Conservation (phyloP, 2,797 vertebrate genomes). For the Takifugu ocellatus region DNA sequence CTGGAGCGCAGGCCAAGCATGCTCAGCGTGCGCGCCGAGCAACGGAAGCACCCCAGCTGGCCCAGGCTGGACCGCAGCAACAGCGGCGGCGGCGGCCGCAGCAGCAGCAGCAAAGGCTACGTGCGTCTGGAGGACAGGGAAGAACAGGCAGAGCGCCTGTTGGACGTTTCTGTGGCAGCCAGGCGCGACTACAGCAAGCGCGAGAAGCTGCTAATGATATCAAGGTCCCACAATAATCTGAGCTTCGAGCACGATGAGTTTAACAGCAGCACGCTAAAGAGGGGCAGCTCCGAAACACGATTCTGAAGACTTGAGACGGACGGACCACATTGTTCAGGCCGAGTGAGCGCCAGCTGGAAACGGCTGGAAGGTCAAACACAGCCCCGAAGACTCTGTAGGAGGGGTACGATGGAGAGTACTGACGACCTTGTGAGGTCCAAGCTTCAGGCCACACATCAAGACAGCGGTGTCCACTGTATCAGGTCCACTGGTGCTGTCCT, state of each 20-base stretch:
- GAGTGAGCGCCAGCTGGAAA: constrained; percentile 6
- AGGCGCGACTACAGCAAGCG: constrained; percentile 93
- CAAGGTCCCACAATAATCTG: constrained; percentile 95
- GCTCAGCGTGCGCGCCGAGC: constrained; percentile 88
- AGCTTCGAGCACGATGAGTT: constrained; percentile 96
- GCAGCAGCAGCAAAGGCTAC: constrained; percentile 93
- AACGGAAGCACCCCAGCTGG: constrained; percentile 97
- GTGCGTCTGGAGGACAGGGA: constrained; percentile 93
- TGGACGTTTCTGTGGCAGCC: constrained; percentile 65
- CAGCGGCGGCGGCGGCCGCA: constrained; percentile 61
- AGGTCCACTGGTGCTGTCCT: constrained; percentile 28
- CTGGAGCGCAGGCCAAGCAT: constrained; percentile 83
- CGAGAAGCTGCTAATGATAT: constrained; percentile 98
- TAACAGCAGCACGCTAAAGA: constrained; percentile 87
- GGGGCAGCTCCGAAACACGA: constrained; percentile 92
- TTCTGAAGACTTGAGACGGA: constrained; percentile 75
- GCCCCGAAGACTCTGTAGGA: constrained; percentile 5
- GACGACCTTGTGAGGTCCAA: constrained; percentile 2
- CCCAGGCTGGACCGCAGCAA: constrained; percentile 94
- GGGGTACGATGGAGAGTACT: constrained; percentile 8
- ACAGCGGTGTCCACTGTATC: constrained; percentile 3
- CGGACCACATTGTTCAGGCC: background rate
- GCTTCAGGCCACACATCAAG: constrained; percentile 2
- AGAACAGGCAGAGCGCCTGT: constrained; percentile 86
- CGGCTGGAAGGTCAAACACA: constrained; percentile 12